Percentiles rank a stretch among this genome's conserved stretches.
Evolutionary conservation across 2,888 invertebrate species (phyloP).

Genomic region (Cartodere bifasciata): DNA sequence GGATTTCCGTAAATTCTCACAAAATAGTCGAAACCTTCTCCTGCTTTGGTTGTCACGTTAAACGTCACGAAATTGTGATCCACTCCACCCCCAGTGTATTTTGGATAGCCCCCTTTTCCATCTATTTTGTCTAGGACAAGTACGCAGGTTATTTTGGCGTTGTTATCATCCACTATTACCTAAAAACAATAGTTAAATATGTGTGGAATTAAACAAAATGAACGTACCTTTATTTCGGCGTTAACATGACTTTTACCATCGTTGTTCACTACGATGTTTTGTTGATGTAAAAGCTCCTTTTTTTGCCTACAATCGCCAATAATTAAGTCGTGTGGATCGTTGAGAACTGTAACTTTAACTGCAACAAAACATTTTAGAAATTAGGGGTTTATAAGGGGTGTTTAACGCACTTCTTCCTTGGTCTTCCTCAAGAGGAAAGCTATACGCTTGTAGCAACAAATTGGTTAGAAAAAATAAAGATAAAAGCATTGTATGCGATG

Average conservation of each 20-base stretch:
- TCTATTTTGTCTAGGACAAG: slow-evolving; percentile 30
- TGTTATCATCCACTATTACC: slow-evolving; percentile 32
- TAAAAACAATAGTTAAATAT: slow-evolving; percentile 20
- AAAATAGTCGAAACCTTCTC: slow-evolving; percentile 37
- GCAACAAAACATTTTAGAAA: slow-evolving; percentile 18
- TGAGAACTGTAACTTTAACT: slow-evolving; percentile 27
- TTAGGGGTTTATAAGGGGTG: too few species aligned
- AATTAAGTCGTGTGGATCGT: slow-evolving; percentile 28
- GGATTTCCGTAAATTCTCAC: slow-evolving; percentile 33
- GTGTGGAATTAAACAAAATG: too few species aligned
- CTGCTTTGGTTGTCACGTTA: slow-evolving; percentile 32
- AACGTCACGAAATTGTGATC: slow-evolving; percentile 34
- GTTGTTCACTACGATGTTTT: slow-evolving; percentile 32
- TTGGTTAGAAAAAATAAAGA: too few species aligned
- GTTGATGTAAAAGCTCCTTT: slow-evolving; percentile 28
- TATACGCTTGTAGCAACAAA: too few species aligned
- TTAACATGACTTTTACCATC: slow-evolving; percentile 33
- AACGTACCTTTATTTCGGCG: slow-evolving; percentile 28
- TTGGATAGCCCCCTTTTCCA: slow-evolving; percentile 26
- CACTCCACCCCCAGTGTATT: slow-evolving; percentile 31
- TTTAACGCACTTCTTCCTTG: too few species aligned
- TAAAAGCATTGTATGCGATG: too few species aligned
- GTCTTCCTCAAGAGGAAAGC: too few species aligned
- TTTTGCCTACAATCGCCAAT: slow-evolving; percentile 29
- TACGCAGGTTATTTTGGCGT: slow-evolving; percentile 33